Evolutionary conservation across 2,888 invertebrate genomes (phyloP).

Genomic region (Oxyscelio sp.): DNA sequence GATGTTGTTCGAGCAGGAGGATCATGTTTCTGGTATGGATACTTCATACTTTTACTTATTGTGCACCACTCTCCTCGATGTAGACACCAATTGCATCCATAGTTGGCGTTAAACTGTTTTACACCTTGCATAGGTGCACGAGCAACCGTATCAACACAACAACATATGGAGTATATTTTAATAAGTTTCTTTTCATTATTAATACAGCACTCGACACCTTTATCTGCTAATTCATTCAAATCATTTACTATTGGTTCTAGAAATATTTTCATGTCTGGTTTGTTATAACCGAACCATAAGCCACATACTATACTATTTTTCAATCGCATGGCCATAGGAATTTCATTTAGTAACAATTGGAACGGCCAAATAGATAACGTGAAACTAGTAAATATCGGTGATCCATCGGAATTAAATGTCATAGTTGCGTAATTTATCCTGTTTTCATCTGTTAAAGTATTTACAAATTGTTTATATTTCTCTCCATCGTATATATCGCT

Average conservation of each 20-base stretch:
- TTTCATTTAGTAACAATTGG: no score
- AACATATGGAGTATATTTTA: slow-evolving; percentile 55
- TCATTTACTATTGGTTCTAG: slow-evolving; percentile 43
- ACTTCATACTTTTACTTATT: slow-evolving; percentile 17
- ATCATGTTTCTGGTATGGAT: slow-evolving; percentile 7
- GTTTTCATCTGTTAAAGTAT: no score
- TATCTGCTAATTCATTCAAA: slow-evolving; percentile 36
- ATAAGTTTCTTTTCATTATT: slow-evolving; percentile 19
- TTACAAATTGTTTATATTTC: no score
- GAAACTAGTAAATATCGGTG: no score
- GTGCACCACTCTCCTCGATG: slow-evolving; percentile 47
- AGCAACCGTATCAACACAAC: slow-evolving; percentile 62
- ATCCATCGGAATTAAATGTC: no score
- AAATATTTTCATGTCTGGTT: no score
- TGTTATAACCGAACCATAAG: no score
- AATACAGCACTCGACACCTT: slow-evolving; percentile 40
- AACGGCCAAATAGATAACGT: no score
- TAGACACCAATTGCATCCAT: slow-evolving; percentile 71
- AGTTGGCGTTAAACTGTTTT: slow-evolving; percentile 66
- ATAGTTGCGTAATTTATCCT: no score
- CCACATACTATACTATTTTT: no score
- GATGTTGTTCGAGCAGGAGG: neutral
- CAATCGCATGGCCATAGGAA: no score
- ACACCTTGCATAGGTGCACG: slow-evolving; percentile 54
- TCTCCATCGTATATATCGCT: no score